Base-by-base conservation (phyloP, 1,140 invertebrate genomes). In the Nomia melanderi region DNA sequence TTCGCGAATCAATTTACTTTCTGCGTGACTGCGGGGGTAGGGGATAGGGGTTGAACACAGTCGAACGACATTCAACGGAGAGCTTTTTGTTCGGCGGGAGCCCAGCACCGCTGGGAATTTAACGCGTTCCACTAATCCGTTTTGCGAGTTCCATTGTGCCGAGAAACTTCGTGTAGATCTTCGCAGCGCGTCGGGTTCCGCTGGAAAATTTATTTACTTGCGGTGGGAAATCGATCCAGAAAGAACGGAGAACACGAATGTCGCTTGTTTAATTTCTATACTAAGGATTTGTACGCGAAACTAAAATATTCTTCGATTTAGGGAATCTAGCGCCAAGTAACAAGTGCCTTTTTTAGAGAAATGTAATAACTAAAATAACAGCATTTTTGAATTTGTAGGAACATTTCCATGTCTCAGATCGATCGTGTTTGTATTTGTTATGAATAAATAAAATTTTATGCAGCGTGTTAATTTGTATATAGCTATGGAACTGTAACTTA, bases 1-100 rank as follows among this genome's bases (percentile, higher is more conserved):
- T 27, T 54, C 53, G 53, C 54, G 25, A 57, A 27, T 57, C 54
- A 57, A 57, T 57, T 57, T 29, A 14, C 54, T 29, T n/a, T n/a
- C 12, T 9, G 27, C 27, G 27, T 6, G 27, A 57, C 27, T 3
- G 14, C 41, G 14, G 41, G 41, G 41, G 41, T 20, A 44, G 41
- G 14, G 41, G 12, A 7, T 2, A 2, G 39, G 9, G 39, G 9
- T 7, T 7, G 53, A 25, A 27, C 27, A 14, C 27, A 31, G 54
- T n/a, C 47, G 47, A 50, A 57, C 14, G 27, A 57, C 25, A 57
- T 57, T 29, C 14, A 29, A 5, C 53, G n/a, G 27, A 31, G 12
- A n/a, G 54, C 27, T 27, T 29, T 27, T 27, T 31, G 27, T 57
- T 57, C 14, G 27, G 25, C 12, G 9, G 11, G 14, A 17, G 25